Base-by-base conservation (phyloP, 2,797 vertebrate species). In the Betta splendens region DNA sequence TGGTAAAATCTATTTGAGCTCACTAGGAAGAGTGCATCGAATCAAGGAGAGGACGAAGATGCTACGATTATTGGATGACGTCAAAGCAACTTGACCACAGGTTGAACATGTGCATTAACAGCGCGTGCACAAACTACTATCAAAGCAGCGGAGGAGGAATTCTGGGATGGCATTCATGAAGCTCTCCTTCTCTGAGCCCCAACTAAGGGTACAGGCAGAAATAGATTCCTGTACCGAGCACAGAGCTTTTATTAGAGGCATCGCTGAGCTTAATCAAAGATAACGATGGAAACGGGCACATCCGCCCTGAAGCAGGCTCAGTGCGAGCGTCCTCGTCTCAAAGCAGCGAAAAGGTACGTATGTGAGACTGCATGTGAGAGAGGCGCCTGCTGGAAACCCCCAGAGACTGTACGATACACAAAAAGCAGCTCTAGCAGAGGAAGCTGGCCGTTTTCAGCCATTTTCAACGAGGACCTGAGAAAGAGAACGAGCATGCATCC, bases 391-490 rank as follows among this genome's bases (percentile, higher is more conserved):
- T 40, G 28, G 69, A 61, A 39, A 23, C 15, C 77, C 35, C 44
- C 4, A 0, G 75, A 55, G 67, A 61, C 54, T 54, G 73, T 37
- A 65, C 17, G 44, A 77, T 69, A 59, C 47, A 40, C 49, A 38
- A 38, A 6, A 59, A 59, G 62, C 70, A 59, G 56, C 51, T 53
- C 51, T 23, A 55, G 64, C 62, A 60, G 64, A 80, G 56, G 51
- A 29, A 39, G 52, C 42, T 55, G 52, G 58, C 64, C 71, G 74
- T 71, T 65, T 71, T 77, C 67, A 72, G 69, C 54, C 38, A 40
- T 56, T 64, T 59, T 57, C 46, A 40, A 87, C 87, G 84, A 85
- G 80, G 84, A 61, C 43, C 63, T 43, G 33, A 72, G 62, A 71
- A 54, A 16, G 75, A 85, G 80, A 85, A 81, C 61, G 65, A 60